Base-by-base conservation (phyloP, 2,113 vertebrate genomes). In the Columbina picui region DNA sequence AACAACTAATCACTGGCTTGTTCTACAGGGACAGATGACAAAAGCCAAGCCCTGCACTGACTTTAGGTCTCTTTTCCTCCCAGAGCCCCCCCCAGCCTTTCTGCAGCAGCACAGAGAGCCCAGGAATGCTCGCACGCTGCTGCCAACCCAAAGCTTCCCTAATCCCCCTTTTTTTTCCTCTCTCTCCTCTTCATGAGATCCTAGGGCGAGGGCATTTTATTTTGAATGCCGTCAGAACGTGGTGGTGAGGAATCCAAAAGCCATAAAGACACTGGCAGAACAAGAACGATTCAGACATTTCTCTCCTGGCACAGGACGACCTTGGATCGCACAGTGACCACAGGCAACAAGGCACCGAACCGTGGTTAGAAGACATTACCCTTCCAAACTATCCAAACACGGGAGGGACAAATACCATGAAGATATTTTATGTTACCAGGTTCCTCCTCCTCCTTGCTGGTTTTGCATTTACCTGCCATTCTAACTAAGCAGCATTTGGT, bases 191-290 rank as follows among this genome's bases (percentile, higher is more conserved):
- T 30, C 19, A 11, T 47, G 47, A 27, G 29, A 50, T 73, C 65
- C 70, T 47, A 73, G 30, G 5, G 0, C n/a, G 26, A 63, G 49
- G 49, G 20, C 20, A 67, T 63, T 81, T 81, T 88, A 56, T 73
- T 81, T 84, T 84, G 68, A 78, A 20, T 39, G 16, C 23, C 8
- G 2, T 50, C 87, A 67, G 36, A 39, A 12, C 2, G 0, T 9
- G n/a, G 27, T 39, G 20, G n/a, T 52, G 77, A 41, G 38, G 59
- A 78, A 81, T 53, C 55, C 80, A 93, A 77, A 32, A 89, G 59
- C 88, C 59, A 55, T 83, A 30, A 73, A 89, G 70, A n/a, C 2
- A 1, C 30, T 57, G 23, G 49, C 59, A 88, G 76, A 85, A 91
- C 49, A 77, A 53, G 79, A 81, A 73, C 4, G 0, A 69, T 60